Evolutionary conservation across 2,113 vertebrate genomes (phyloP).

Genomic region (Heteronetta atricapilla): DNA sequence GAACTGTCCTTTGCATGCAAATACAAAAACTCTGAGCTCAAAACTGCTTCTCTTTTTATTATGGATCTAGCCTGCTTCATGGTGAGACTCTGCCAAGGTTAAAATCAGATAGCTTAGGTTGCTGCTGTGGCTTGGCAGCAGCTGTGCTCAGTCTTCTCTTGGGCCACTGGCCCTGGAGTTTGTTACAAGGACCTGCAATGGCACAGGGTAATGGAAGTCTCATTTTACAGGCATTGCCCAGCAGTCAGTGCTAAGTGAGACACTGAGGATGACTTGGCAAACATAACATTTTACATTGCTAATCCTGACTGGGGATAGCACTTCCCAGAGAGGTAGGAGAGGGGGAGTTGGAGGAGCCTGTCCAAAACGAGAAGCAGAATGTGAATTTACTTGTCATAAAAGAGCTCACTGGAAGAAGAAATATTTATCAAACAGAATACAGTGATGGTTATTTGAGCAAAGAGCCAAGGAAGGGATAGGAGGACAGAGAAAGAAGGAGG

Average conservation of each 20-base stretch:
- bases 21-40: neutral
- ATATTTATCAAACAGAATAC: neutral
- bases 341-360: neutral
- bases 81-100: neutral
- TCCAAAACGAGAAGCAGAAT: neutral
- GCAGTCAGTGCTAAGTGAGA: neutral
- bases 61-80: neutral
- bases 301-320: neutral
- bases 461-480: neutral
- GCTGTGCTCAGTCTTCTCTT: neutral
- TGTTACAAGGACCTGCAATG: rapidly evolving
- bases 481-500: neutral
- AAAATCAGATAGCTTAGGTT: neutral
- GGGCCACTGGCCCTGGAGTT: neutral
- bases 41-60: neutral
- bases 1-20: neutral
- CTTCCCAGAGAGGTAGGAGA: neutral
- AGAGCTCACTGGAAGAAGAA: neutral
- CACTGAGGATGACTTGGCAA: neutral
- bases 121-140: conserved; percentile 27
- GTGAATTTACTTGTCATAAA: neutral
- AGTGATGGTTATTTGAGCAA: neutral
- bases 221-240: neutral
- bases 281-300: neutral
- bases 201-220: neutral